These are phyloP conservation scores for Trematomus bernacchii DNA, from an alignment of 2,797 vertebrate species.

Conservation along the genomic window DNA sequence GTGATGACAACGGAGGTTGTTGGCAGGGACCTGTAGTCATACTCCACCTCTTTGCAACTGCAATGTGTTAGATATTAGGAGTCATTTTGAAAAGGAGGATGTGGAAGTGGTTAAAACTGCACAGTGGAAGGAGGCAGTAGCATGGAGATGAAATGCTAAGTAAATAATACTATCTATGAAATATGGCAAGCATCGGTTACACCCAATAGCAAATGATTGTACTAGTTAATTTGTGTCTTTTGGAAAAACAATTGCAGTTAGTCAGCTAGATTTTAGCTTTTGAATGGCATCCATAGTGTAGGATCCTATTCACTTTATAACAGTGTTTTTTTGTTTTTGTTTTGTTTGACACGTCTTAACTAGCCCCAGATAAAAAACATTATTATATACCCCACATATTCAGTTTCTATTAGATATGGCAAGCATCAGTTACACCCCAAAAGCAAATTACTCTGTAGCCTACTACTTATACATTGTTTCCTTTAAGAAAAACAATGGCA, in stretches of 20 bases:
- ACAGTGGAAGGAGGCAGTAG: neutral
- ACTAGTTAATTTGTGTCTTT: no score
- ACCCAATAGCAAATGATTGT: no score
- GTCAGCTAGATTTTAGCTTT: no score
- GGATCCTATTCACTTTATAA: no score
- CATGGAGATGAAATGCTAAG: neutral
- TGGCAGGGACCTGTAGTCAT: constrained; percentile 88
- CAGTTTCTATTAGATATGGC: neutral
- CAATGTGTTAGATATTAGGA: neutral
- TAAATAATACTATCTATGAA: neutral
- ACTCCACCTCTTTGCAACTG: constrained; percentile 91
- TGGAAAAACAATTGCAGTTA: no score
- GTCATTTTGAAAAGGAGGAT: neutral
- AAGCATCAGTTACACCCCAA: neutral
- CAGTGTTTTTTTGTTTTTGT: no score
- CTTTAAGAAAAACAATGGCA: neutral
- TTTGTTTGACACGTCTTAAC: no score
- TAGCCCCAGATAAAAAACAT: no score
- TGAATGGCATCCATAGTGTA: no score
- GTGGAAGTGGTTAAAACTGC: neutral
- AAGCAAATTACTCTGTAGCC: constrained; percentile 4
- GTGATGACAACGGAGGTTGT: constrained; percentile 96
- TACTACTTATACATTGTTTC: no score
- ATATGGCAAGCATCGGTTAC: no score
- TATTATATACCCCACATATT: no score